phyloP scores from a whole-genome alignment of 2,888 invertebrate species.

The Agrotis ipsilon region DNA sequence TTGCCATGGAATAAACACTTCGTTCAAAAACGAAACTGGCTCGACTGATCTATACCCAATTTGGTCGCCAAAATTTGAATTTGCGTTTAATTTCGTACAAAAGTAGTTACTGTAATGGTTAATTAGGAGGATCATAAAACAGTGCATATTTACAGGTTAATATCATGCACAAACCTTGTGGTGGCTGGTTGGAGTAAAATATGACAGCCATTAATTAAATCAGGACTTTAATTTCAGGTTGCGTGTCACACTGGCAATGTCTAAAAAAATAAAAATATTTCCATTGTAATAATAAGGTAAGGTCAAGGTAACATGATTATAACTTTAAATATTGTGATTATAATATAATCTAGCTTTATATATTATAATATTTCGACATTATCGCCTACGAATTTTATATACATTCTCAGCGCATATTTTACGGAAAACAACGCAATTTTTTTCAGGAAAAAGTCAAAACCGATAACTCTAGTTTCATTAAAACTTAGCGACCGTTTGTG shows the following conservation, averaged over 20 bases:
- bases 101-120: conserved; percentile 14
- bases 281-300: conserved; percentile 14
- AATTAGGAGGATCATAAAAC: conserved; percentile 28
- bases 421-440: conserved; percentile 12
- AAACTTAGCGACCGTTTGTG: conserved; percentile 10
- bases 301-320: conserved; percentile 46
- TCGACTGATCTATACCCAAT: background rate
- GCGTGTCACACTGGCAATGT: conserved; percentile 28
- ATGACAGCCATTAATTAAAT: conserved; percentile 28
- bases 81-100: conserved; percentile 5
- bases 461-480: conserved; percentile 8
- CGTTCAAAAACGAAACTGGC: background rate
- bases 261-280: conserved; percentile 21
- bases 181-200: conserved; percentile 24
- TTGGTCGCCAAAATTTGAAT: background rate
- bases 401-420: conserved; percentile 26
- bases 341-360: background rate
- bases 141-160: conserved; percentile 24
- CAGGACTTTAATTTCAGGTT: conserved; percentile 30
- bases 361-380: conserved; percentile 1
- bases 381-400: conserved; percentile 20
- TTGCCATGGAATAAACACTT: background rate
- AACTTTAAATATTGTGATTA: conserved; percentile 27
- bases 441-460: background rate
- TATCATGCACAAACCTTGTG: conserved; percentile 41